Conservation (phyloP, 2,888 invertebrate species). For the Bugula neritina region DNA sequence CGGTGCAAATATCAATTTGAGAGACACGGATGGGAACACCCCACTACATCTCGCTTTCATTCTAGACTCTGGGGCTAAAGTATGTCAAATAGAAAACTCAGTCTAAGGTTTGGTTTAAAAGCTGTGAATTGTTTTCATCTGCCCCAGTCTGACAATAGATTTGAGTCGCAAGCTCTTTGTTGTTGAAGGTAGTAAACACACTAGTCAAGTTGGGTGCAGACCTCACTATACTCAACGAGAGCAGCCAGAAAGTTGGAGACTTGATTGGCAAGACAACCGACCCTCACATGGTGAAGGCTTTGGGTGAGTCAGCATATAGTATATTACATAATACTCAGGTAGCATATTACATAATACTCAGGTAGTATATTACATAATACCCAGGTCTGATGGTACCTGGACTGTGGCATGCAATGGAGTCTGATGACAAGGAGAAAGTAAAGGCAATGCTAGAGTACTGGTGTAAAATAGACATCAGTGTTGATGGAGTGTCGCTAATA, state of each 20-base stretch:
- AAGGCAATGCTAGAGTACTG: conserved; percentile 2
- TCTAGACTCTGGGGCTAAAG: conserved; percentile 23
- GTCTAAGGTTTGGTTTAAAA: no score
- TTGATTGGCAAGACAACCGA: not conserved
- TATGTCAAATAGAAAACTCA: no score
- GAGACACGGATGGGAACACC: conserved; percentile 26
- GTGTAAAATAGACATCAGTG: conserved; percentile 25
- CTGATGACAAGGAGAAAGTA: conserved; percentile 22
- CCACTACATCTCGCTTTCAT: conserved; percentile 23
- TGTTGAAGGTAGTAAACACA: conserved; percentile 15
- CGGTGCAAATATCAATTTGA: conserved; percentile 20
- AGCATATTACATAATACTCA: no score
- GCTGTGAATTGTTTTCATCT: no score
- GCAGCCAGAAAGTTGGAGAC: conserved; percentile 25
- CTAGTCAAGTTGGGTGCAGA: conserved; percentile 26
- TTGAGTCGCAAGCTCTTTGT: no score
- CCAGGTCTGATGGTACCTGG: conserved; percentile 23
- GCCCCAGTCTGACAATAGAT: no score
- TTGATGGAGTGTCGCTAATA: conserved; percentile 23
- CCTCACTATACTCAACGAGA: conserved; percentile 23
- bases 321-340: no score
- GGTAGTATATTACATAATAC: not conserved
- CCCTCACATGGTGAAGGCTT: conserved; percentile 22
- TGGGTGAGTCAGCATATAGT: no score
- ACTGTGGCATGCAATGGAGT: conserved; percentile 25